Percentiles rank a stretch among this genome's conserved stretches.
These are phyloP conservation scores for Papilio machaon DNA, from an alignment of 1,140 invertebrate genomes.

Conservation along the genomic window DNA sequence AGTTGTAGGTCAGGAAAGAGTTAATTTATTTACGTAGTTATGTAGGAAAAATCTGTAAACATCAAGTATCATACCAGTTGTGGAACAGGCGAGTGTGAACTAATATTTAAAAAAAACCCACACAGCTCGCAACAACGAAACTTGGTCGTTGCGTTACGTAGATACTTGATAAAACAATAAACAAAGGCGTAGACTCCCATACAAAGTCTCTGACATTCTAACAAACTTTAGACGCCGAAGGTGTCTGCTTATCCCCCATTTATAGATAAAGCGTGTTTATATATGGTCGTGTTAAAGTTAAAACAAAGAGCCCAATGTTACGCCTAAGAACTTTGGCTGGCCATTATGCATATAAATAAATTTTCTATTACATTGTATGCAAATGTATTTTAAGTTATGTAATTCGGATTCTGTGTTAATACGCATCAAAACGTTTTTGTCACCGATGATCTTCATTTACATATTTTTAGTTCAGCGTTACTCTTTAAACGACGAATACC, in stretches of 20 bases:
- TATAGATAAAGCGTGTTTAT: neutral
- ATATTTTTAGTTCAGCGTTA: neutral
- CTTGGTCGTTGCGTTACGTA: neutral
- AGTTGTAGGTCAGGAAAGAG: no score
- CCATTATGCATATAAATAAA: neutral
- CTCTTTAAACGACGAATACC: neutral
- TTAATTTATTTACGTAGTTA: no score
- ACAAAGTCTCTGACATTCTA: neutral
- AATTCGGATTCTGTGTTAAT: conserved; percentile 2
- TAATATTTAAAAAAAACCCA: no score
- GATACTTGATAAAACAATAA: conserved; percentile 14
- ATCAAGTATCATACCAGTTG: no score
- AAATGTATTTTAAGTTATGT: neutral
- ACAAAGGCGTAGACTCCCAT: neutral
- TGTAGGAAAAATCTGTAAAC: no score
- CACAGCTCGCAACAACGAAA: neutral
- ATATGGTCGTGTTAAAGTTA: conserved; percentile 1
- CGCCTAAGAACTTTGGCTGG: neutral
- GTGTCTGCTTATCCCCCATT: conserved; percentile 1
- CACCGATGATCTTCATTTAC: neutral
- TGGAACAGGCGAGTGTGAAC: no score
- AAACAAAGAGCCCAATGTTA: neutral
- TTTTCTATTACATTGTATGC: conserved; percentile 13
- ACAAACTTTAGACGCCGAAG: neutral
- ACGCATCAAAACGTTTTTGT: neutral